Evolutionary conservation across 2,797 vertebrate genomes (phyloP).

Genomic region (Anableps anableps): DNA sequence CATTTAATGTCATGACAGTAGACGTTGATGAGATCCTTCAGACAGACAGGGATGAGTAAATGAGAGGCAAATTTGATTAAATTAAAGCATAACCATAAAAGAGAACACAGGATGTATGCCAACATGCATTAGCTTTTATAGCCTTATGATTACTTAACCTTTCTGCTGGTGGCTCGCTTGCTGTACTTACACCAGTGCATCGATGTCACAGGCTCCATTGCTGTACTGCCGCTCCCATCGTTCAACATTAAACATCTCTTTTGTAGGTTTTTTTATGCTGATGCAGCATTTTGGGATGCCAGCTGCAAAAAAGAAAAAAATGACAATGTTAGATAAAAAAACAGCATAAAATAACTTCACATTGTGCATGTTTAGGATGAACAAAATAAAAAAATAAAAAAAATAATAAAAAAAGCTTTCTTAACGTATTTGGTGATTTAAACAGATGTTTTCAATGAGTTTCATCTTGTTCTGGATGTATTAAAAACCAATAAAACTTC

Average conservation of each 20-base stretch:
- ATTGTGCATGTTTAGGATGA: not conserved
- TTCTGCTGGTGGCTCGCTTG: not conserved
- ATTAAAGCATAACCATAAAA: not conserved
- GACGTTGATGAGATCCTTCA: not conserved
- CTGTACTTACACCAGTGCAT: slow-evolving; percentile 69
- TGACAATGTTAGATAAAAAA: not conserved
- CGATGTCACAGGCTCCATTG: slow-evolving; percentile 65
- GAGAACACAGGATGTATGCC: not conserved
- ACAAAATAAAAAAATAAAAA: not conserved
- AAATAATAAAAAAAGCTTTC: not conserved
- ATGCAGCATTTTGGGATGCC: slow-evolving; percentile 74
- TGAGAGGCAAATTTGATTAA: not conserved
- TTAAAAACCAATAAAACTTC: not conserved
- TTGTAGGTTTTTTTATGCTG: rapidly evolving
- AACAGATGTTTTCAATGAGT: not conserved
- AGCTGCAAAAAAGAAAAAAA: slow-evolving; percentile 40
- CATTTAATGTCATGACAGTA: not conserved
- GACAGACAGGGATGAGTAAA: not conserved
- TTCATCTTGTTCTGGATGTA: not conserved
- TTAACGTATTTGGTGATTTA: not conserved
- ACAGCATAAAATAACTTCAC: not conserved
- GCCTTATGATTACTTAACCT: not conserved
- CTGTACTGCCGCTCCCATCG: slow-evolving; percentile 18
- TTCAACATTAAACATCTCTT: rapidly evolving
- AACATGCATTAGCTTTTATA: not conserved